Percentiles rank a stretch among this genome's conserved stretches.
Evolutionary conservation across 2,888 invertebrate species (phyloP).

Genomic region (Osmoderma eremita): DNA sequence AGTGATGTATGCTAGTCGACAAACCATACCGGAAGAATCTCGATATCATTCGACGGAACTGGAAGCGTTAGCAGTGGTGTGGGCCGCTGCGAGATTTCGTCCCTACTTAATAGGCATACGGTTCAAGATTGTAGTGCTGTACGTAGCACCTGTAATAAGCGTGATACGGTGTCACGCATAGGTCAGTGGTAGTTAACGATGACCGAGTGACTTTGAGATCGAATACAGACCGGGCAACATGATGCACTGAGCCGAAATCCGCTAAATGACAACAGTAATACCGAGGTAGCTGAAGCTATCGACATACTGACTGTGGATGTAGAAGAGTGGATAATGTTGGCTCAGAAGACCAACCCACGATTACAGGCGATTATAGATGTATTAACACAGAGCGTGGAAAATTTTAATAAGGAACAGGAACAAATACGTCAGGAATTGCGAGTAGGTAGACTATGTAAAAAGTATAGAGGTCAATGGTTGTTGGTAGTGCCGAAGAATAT

Average conservation of each 20-base stretch:
- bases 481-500: too few species aligned
- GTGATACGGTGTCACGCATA: slow-evolving; percentile 33
- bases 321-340: slow-evolving; percentile 15
- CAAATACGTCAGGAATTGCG: too few species aligned
- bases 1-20: slow-evolving; percentile 53
- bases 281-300: slow-evolving; percentile 3
- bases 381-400: too few species aligned
- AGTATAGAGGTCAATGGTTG: too few species aligned
- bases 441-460: too few species aligned
- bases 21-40: slow-evolving; percentile 51
- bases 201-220: slow-evolving; percentile 45
- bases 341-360: slow-evolving; percentile 2
- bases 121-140: slow-evolving; percentile 39
- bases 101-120: slow-evolving; percentile 44
- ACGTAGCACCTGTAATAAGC: slow-evolving; percentile 19
- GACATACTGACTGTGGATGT: slow-evolving; percentile 22
- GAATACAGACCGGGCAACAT: slow-evolving; percentile 45
- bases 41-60: slow-evolving; percentile 48
- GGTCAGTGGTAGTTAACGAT: slow-evolving; percentile 38
- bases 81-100: slow-evolving; percentile 39
- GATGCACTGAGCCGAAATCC: slow-evolving; percentile 21
- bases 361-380: too few species aligned
- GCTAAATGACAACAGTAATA: too few species aligned
- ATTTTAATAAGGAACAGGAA: too few species aligned
- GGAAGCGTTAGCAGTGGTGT: slow-evolving; percentile 49